phyloP scores from a whole-genome alignment of 2,797 vertebrate species.

The Acestrorhynchus altus region DNA sequence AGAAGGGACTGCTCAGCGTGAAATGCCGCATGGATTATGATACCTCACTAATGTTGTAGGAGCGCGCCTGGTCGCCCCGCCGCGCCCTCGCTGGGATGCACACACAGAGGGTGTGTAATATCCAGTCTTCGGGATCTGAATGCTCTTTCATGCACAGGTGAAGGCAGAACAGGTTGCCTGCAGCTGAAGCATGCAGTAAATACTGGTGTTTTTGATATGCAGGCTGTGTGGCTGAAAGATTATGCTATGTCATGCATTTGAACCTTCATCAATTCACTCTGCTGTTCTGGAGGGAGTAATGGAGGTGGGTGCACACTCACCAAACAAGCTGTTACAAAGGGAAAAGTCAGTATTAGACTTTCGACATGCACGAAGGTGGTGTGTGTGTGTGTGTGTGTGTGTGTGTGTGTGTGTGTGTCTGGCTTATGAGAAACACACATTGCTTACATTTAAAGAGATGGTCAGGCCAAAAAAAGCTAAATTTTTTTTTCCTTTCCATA shows the following conservation, averaged over 20 bases:
- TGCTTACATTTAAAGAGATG: no score
- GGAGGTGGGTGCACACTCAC: slow-evolving; percentile 2
- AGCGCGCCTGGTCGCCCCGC: slow-evolving; percentile 20
- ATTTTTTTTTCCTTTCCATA: no score
- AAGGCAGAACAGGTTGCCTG: slow-evolving; percentile 33
- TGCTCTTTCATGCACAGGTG: slow-evolving; percentile 10
- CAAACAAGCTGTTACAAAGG: background rate
- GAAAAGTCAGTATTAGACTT: slow-evolving; percentile 1
- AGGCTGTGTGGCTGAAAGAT: slow-evolving; percentile 54
- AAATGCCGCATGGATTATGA: slow-evolving; percentile 45
- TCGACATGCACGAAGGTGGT: background rate
- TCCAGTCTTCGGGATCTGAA: slow-evolving; percentile 15
- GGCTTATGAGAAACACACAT: no score
- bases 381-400: background rate
- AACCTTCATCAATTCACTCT: slow-evolving; percentile 61
- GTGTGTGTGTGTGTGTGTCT: no score
- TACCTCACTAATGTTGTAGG: slow-evolving; percentile 45
- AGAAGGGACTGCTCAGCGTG: slow-evolving; percentile 30
- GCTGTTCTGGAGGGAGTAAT: slow-evolving; percentile 52
- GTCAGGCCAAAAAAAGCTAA: no score
- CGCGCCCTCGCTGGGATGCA: slow-evolving; percentile 16
- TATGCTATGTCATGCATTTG: slow-evolving; percentile 59
- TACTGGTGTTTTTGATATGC: slow-evolving; percentile 46
- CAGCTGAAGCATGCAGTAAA: slow-evolving; percentile 45
- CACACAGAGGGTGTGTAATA: slow-evolving; percentile 6